Evolutionary conservation across 2,113 vertebrate genomes (phyloP).

Genomic region (human): GRCh38 chr2:205371501-205372000

Average conservation of each 20-base stretch:
- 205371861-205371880: background rate
- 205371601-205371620: background rate
- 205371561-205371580: slow-evolving; percentile 19
- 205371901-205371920: background rate
- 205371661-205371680: slow-evolving; percentile 55
- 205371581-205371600: slow-evolving; percentile 47
- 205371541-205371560: background rate
- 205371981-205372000: background rate
- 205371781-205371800: background rate
- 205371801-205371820: background rate
- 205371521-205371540: slow-evolving; percentile 26
- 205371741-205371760: background rate
- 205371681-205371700: slow-evolving; percentile 9
- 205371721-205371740: background rate
- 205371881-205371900: background rate
- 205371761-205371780: background rate
- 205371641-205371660: slow-evolving; percentile 28
- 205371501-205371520: slow-evolving; percentile 45
- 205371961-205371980: background rate
- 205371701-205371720: background rate
- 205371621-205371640: background rate
- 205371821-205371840: background rate
- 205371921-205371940: background rate
- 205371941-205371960: background rate
- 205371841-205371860: background rate